phyloP scores from a whole-genome alignment of 2,888 invertebrate species.

The Spodoptera exigua region DNA sequence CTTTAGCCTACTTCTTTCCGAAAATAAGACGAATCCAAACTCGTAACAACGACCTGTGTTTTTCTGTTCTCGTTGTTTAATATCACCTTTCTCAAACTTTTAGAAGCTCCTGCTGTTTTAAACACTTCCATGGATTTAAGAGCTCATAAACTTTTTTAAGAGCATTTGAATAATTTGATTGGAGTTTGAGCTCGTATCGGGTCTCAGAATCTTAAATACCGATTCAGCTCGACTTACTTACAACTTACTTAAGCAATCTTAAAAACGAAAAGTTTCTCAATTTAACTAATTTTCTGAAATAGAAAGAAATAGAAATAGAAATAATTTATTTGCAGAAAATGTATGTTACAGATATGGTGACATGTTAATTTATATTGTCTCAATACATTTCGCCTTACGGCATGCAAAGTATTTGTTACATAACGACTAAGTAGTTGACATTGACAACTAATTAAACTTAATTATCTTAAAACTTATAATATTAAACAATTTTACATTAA shows the following conservation, averaged over 20 bases:
- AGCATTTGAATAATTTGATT: slow-evolving; percentile 55
- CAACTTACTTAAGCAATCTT: slow-evolving; percentile 41
- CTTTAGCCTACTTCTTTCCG: slow-evolving; percentile 13
- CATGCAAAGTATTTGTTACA: too few species aligned
- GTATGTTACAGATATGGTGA: too few species aligned
- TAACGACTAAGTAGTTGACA: too few species aligned
- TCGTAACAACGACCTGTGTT: slow-evolving; percentile 29
- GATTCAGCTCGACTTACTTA: slow-evolving; percentile 37
- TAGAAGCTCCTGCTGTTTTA: slow-evolving; percentile 11
- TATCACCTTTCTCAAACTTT: slow-evolving; percentile 16
- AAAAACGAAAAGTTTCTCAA: slow-evolving; percentile 48
- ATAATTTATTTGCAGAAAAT: too few species aligned
- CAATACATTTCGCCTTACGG: too few species aligned
- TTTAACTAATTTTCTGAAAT: slow-evolving; percentile 16
- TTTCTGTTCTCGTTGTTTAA: slow-evolving; percentile 34
- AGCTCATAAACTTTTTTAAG: slow-evolving; percentile 43
- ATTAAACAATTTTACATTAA: too few species aligned
- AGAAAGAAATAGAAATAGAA: too few species aligned
- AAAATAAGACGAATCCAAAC: slow-evolving; percentile 34
- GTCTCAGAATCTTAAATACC: slow-evolving; percentile 46
- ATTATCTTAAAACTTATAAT: too few species aligned
- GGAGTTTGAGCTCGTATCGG: slow-evolving; percentile 47
- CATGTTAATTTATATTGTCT: too few species aligned
- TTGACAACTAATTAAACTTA: too few species aligned
- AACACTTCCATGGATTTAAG: slow-evolving; percentile 27